Conservation (phyloP, 1,140 invertebrate genomes). For the Notospermus geniculatus region DNA sequence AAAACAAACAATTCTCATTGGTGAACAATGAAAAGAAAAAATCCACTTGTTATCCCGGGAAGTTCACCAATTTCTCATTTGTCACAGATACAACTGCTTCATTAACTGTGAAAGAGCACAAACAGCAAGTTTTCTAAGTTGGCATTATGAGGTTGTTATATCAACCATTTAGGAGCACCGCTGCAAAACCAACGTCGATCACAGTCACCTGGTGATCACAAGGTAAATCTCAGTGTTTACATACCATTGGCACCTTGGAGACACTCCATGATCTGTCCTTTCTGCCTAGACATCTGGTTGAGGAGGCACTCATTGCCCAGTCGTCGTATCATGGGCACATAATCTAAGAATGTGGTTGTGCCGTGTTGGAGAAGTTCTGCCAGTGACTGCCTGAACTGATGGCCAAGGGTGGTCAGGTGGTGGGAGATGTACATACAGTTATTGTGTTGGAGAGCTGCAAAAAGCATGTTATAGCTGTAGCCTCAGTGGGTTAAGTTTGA, state of each 20-base stretch:
- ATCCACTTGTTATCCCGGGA: too few species aligned
- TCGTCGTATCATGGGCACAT: constrained; percentile 65
- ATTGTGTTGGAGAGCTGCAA: constrained; percentile 84
- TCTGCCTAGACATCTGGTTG: constrained; percentile 71
- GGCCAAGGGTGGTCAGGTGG: constrained; percentile 66
- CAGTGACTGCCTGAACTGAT: constrained; percentile 60
- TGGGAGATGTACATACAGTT: constrained; percentile 87
- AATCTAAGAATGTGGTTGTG: constrained; percentile 62
- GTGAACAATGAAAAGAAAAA: too few species aligned
- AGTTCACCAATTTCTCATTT: too few species aligned
- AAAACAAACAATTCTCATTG: not conserved
- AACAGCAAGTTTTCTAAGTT: too few species aligned
- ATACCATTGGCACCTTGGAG: constrained; percentile 64
- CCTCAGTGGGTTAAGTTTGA: too few species aligned
- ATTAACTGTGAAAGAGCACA: too few species aligned
- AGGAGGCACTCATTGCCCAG: constrained; percentile 69
- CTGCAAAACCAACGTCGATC: too few species aligned
- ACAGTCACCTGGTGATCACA: too few species aligned
- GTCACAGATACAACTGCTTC: too few species aligned
- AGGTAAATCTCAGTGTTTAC: constrained; percentile 51
- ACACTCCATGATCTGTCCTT: constrained; percentile 70
- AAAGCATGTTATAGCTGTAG: too few species aligned
- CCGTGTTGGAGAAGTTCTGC: constrained; percentile 52
- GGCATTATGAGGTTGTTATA: too few species aligned
- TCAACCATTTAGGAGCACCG: too few species aligned